These are phyloP conservation scores for Prunella strophiata DNA, from an alignment of 2,797 vertebrate species.

Conservation along the genomic window DNA sequence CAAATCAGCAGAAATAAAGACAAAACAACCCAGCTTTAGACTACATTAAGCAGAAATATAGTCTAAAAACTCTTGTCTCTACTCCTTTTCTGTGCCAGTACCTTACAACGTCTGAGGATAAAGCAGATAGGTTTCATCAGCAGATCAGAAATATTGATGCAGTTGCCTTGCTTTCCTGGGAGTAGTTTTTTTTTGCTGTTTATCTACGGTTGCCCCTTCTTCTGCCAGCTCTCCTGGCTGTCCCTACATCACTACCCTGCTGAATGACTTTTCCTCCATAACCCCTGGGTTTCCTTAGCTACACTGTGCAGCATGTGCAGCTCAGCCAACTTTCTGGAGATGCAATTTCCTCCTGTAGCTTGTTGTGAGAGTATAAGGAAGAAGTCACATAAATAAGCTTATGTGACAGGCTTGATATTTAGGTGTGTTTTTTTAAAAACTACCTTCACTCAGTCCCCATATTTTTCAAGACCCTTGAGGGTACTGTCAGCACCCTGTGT, in stretches of 20 bases:
- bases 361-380: not conserved
- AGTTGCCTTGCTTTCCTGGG: not conserved
- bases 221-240: not conserved
- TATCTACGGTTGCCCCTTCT: not conserved
- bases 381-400: not conserved
- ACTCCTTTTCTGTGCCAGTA: not conserved
- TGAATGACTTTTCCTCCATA: not conserved
- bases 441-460: accelerated
- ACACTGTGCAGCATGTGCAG: not conserved
- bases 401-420: not conserved
- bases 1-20: not conserved
- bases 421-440: not conserved
- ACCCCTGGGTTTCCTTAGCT: not conserved
- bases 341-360: not conserved
- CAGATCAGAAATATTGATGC: not conserved
- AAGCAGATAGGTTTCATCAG: not conserved
- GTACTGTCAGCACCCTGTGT: not conserved
- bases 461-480: not conserved
- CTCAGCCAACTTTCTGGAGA: not conserved
- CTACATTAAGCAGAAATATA: not conserved
- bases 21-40: not conserved
- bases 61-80: not conserved
- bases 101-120: not conserved
- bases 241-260: not conserved
- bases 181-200: not conserved